A percentile compares a stretch with the other conserved stretches of the same genome.
Evolutionary conservation across 2,888 invertebrate genomes (phyloP).

Genomic region (Drosophila stalkeri): DNA sequence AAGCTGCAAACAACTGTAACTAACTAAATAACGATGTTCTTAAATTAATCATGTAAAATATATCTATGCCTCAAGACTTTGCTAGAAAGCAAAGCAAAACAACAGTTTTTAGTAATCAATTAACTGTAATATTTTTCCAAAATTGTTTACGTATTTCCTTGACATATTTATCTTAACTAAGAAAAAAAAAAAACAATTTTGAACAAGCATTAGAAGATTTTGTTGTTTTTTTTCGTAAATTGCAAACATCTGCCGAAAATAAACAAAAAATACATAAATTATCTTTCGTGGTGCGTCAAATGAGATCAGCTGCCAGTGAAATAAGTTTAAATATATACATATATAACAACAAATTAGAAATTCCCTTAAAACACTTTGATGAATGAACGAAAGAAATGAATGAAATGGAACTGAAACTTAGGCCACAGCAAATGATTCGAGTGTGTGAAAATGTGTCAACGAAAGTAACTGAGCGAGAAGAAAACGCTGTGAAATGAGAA

Average conservation of each 20-base stretch:
- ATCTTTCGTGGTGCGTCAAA: slow-evolving; percentile 47
- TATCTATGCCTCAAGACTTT: neutral
- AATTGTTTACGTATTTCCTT: slow-evolving; percentile 60
- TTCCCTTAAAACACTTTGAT: slow-evolving; percentile 35
- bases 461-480: slow-evolving; percentile 61
- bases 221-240: slow-evolving; percentile 32
- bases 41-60: neutral
- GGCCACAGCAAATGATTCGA: slow-evolving; percentile 56
- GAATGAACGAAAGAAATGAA: slow-evolving; percentile 44
- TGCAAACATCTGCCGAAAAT: slow-evolving; percentile 70
- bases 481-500: slow-evolving; percentile 25
- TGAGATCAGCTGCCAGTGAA: slow-evolving; percentile 67
- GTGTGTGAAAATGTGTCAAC: slow-evolving; percentile 67
- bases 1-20: neutral
- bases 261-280: slow-evolving; percentile 56
- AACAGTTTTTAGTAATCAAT: neutral
- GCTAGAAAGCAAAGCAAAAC: neutral
- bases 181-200: slow-evolving; percentile 14
- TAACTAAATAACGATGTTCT: neutral
- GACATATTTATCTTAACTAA: slow-evolving; percentile 66
- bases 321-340: slow-evolving; percentile 43
- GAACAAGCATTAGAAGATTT: slow-evolving; percentile 33
- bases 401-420: slow-evolving; percentile 38
- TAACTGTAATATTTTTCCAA: neutral
- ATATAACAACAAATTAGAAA: slow-evolving; percentile 29